Evolutionary conservation across 2,888 invertebrate genomes (phyloP), one percentile per base, ranked within the genome.

Genomic region (Cancer borealis): DNA sequence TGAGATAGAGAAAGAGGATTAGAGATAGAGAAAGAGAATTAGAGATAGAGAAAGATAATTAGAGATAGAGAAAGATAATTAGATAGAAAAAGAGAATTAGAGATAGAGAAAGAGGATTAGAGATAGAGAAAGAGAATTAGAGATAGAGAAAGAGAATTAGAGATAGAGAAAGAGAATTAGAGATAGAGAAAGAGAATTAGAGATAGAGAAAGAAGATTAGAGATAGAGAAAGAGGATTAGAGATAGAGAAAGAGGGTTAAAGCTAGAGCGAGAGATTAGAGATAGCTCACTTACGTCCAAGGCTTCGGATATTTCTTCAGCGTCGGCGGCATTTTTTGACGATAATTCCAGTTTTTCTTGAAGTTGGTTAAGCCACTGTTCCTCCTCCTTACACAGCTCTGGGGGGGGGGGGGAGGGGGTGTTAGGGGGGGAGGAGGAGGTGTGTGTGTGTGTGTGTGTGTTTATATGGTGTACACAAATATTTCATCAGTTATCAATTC

Each of bases 271-370:
- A 14, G n/a, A 30, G 30, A 30, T 14, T 4, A 30, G 26, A 92
- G 49, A 88, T 8, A 46, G 45, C 17, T 17, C 14, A 97, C 97
- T 97, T 96, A 98, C 98, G 97, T 98, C 98, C 87, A 99, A 97
- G 96, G 98, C 98, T 96, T 98, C 99, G 66, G 98, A 98, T 96
- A 98, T 98, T 97, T 99, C 99, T 97, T 99, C 99, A 1, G 99
- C 98, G 97, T 99, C 99, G 60, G 98, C 98, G 95, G 98, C 98
- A 30, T 96, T 96, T 96, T 97, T 97, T 2, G 98, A 97, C 87
- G 98, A 97, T 96, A 97, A 97, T 95, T 97, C 97, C 96, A 99
- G 97, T 95, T 98, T 97, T 94, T 98, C 98, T 96, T 98, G 98
- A 96, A 99, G 97, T 96, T 98, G 98, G 96, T 98, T 98, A 96